A percentile compares a stretch with the other conserved stretches of the same genome.
Evolutionary conservation across 2,113 vertebrate species (phyloP).

Genomic region (Psammodynastes pulverulentus): DNA sequence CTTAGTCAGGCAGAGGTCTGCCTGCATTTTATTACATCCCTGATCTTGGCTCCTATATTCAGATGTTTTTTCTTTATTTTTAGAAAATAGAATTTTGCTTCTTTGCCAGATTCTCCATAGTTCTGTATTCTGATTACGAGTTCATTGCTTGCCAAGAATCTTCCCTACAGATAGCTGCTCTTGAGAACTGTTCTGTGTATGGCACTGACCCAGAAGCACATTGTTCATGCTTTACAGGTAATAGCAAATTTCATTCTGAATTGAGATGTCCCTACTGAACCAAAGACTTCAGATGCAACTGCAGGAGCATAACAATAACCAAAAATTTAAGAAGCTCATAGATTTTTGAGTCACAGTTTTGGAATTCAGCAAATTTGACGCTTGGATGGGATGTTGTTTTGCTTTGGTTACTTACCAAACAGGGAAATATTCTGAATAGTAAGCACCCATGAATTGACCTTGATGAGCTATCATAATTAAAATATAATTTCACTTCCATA

Average conservation of each 20-base stretch:
- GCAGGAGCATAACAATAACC: slow-evolving; percentile 26
- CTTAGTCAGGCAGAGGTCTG: not conserved
- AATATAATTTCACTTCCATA: slow-evolving; percentile 33
- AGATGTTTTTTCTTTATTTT: slow-evolving; percentile 15
- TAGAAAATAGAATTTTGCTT: not conserved
- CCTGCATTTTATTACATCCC: not conserved
- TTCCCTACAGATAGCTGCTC: slow-evolving; percentile 11
- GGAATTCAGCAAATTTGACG: slow-evolving; percentile 37
- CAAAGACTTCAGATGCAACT: slow-evolving; percentile 5
- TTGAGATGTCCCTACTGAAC: not conserved
- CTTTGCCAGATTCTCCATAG: slow-evolving; percentile 4
- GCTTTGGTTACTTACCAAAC: slow-evolving; percentile 44
- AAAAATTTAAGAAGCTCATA: slow-evolving; percentile 43
- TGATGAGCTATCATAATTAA: slow-evolving; percentile 37
- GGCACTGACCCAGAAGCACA: slow-evolving; percentile 26
- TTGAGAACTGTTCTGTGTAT: not conserved
- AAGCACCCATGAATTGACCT: slow-evolving; percentile 35
- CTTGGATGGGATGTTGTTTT: slow-evolving; percentile 24
- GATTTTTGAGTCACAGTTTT: slow-evolving; percentile 41
- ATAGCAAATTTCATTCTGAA: slow-evolving; percentile 34
- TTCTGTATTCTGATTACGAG: slow-evolving; percentile 3
- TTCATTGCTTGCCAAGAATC: not conserved
- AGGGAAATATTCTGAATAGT: slow-evolving; percentile 30
- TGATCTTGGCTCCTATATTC: not conserved
- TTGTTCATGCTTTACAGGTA: slow-evolving; percentile 25